A percentile compares a stretch with the other conserved stretches of the same genome.
These are phyloP conservation scores for Pomatorhinus ruficollis DNA, from an alignment of 2,113 vertebrate genomes.

Conservation along the genomic window DNA sequence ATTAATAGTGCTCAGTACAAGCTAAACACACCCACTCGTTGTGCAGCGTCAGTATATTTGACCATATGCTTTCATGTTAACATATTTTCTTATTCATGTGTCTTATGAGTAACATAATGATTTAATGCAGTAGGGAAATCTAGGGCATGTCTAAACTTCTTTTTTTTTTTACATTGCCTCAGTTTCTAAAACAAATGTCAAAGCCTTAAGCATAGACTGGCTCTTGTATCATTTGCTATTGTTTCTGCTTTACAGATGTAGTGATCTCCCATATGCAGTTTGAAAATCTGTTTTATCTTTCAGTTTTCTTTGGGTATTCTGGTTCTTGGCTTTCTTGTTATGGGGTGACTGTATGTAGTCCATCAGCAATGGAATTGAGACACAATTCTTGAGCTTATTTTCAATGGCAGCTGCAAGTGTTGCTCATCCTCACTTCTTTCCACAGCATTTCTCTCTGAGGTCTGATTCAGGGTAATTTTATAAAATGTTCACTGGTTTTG, in stretches of 20 bases:
- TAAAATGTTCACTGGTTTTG: neutral
- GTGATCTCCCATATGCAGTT: neutral
- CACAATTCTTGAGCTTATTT: neutral
- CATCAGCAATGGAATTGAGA: neutral
- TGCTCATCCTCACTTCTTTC: neutral
- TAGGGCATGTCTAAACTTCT: neutral
- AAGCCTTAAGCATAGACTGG: neutral
- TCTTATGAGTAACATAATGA: neutral
- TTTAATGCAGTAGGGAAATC: neutral
- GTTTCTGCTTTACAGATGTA: neutral
- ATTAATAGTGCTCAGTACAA: neutral
- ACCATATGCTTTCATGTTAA: slow-evolving; percentile 26
- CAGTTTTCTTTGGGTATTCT: neutral
- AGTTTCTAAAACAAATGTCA: neutral
- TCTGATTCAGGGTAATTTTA: neutral
- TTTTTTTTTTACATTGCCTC: neutral
- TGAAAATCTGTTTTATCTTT: neutral
- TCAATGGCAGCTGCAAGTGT: neutral
- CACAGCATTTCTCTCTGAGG: neutral
- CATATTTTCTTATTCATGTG: neutral
- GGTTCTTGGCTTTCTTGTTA: neutral
- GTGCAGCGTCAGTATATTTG: slow-evolving; percentile 7
- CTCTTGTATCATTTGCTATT: neutral
- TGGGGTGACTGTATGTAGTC: neutral
- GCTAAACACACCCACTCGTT: neutral